phyloP scores from a whole-genome alignment of 2,888 invertebrate genomes.

The Chrysopilus asiliformis region DNA sequence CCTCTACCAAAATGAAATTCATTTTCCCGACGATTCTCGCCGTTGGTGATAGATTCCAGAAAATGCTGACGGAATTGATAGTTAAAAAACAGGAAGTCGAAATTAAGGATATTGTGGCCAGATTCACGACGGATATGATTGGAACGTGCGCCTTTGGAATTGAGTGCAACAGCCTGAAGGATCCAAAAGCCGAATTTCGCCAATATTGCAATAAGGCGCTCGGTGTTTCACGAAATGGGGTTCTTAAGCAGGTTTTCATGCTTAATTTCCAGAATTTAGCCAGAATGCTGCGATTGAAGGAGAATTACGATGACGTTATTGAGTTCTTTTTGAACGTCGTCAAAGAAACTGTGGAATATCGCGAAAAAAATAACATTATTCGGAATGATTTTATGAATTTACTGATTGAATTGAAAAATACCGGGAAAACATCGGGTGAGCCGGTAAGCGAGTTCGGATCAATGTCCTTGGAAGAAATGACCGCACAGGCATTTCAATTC shows the following conservation, averaged over 20 bases:
- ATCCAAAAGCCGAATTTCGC: conserved; percentile 24
- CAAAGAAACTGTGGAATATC: conserved; percentile 29
- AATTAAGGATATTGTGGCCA: conserved; percentile 26
- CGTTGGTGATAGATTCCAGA: conserved; percentile 15
- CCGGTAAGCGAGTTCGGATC: no score
- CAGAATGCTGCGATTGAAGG: conserved; percentile 13
- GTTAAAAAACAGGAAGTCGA: conserved; percentile 21
- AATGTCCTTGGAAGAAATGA: no score
- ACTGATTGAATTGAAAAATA: conserved; percentile 35
- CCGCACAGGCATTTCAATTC: no score
- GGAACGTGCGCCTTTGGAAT: conserved; percentile 32
- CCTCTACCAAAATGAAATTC: conserved; percentile 33
- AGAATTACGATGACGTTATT: conserved; percentile 20
- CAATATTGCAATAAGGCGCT: conserved; percentile 13
- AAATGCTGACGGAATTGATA: conserved; percentile 15
- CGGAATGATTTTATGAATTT: conserved; percentile 41
- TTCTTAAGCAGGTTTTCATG: background rate
- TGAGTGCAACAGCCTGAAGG: conserved; percentile 26
- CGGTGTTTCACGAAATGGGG: conserved; percentile 5
- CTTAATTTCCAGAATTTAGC: background rate
- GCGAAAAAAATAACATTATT: conserved; percentile 27
- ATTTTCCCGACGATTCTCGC: conserved; percentile 26
- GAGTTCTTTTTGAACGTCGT: conserved; percentile 26
- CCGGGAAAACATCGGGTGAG: no score
- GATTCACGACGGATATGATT: conserved; percentile 36